Base-by-base conservation (phyloP, 2,113 vertebrate species). In the Rhinopomastus cyanomelas region DNA sequence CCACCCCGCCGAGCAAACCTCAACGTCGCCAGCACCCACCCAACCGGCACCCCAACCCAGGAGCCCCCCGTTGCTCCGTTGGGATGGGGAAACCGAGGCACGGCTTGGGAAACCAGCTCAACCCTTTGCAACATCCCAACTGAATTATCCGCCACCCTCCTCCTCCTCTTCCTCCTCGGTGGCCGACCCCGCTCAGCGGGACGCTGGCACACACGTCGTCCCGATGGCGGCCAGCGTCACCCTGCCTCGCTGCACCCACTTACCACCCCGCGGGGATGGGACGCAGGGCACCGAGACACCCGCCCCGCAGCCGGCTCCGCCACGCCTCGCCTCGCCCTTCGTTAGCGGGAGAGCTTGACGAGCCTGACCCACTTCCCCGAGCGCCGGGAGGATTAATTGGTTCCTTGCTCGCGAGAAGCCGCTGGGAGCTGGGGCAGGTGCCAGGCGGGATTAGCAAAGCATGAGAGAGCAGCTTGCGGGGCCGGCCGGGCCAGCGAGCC, bases 341-440 rank as follows among this genome's bases (percentile, higher is more conserved):
- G 93, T 91, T 93, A 95, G 92, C 95, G 81, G 95, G 87, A 95
- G 95, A 93, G 92, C 92, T 79, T 88, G 93, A 87, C 46, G 95
- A 93, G 95, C 94, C 77, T 95, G 94, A 95, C 95, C 94, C 95
- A 95, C 90, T 95, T 95, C 95, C 94, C 94, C 60, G 19, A 92
- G 81, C 66, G 84, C 89, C 64, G 59, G 86, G 74, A 93, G 95
- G 94, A 93, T 92, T 94, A 93, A 94, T 94, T 95, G 94, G 95
- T 88, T 92, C 90, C 78, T 92, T 21, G 92, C 87, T 92, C 81
- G 69, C 91, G 78, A 86, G 90, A 23, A 93, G 89, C 95, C 81
- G 89, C 87, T 78, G 87, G 92, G 89, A 95, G 87, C 94, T 92
- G 93, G 94, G 95, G 95, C 89, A 94, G 92, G 84, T 93, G 94